Conservation (phyloP, 2,888 invertebrate genomes). For the Heliconius erato region DNA sequence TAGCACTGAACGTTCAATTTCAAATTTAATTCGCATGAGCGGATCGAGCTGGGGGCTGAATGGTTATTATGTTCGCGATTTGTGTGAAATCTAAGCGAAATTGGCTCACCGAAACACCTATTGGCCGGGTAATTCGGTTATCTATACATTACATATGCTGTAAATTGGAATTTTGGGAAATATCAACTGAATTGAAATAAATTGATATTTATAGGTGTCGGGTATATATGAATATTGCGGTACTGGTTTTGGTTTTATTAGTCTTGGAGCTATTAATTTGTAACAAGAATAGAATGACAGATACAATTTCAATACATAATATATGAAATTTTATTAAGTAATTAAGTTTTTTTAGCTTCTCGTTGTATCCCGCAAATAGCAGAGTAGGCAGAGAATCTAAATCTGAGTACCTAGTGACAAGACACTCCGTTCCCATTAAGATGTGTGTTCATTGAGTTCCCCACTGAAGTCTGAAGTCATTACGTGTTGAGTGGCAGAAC, state of each 20-base stretch:
- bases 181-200: slow-evolving; percentile 16
- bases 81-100: slow-evolving; percentile 48
- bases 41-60: slow-evolving; percentile 45
- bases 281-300: not conserved
- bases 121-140: slow-evolving; percentile 43
- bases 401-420: not conserved
- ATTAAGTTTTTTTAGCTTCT: no score
- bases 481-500: no score
- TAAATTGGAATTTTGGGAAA: slow-evolving; percentile 23
- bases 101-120: slow-evolving; percentile 47
- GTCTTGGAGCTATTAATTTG: not conserved
- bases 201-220: slow-evolving; percentile 7
- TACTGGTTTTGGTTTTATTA: not conserved
- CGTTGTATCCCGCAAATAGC: no score
- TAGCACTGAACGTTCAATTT: slow-evolving; percentile 43
- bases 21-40: slow-evolving; percentile 50
- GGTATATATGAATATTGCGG: not conserved
- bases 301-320: no score
- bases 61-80: slow-evolving; percentile 49
- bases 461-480: not conserved
- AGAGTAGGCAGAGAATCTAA: not conserved
- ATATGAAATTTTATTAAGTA: no score
- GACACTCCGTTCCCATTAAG: not conserved
- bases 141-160: slow-evolving; percentile 41
- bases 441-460: not conserved